Conservation (phyloP, 2,888 invertebrate species). For the Galerucella nymphaeae region DNA sequence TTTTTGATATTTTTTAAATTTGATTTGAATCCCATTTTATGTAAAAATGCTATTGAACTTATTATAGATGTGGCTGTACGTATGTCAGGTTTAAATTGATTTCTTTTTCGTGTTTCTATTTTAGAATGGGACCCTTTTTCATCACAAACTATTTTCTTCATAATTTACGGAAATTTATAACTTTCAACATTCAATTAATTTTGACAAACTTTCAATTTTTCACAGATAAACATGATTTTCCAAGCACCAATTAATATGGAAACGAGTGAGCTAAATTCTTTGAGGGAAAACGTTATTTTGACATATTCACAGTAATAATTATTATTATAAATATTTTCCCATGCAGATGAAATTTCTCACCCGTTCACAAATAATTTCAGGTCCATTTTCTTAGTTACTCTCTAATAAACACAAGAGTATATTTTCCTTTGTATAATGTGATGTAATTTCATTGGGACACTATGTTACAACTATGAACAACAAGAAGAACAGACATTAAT, state of each 20-base stretch:
- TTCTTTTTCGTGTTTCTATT: conserved; percentile 7
- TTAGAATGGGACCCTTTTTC: neutral
- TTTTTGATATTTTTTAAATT: conserved; percentile 44
- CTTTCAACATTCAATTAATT: neutral
- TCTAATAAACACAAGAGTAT: too few relatives aligned
- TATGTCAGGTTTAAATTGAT: conserved; percentile 47
- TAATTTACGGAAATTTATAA: conserved; percentile 1
- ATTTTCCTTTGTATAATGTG: too few relatives aligned
- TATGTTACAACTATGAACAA: too few relatives aligned
- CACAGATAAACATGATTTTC: conserved; percentile 3
- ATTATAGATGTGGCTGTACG: conserved; percentile 46
- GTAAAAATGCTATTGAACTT: conserved; percentile 48
- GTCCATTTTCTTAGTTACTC: too few relatives aligned
- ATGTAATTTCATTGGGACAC: too few relatives aligned
- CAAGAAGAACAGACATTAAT: too few relatives aligned
- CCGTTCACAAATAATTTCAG: too few relatives aligned
- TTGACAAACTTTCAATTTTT: conserved; percentile 7
- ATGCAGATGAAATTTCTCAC: too few relatives aligned
- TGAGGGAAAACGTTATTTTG: too few relatives aligned
- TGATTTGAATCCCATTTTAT: conserved; percentile 44
- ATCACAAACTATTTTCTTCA: neutral
- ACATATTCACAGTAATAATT: too few relatives aligned
- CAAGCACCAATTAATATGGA: neutral
- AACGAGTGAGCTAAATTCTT: too few relatives aligned
- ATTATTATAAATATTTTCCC: too few relatives aligned